These are phyloP conservation scores for Triplophysa bombifrons DNA, from an alignment of 2,797 vertebrate genomes.

Conservation along the genomic window DNA sequence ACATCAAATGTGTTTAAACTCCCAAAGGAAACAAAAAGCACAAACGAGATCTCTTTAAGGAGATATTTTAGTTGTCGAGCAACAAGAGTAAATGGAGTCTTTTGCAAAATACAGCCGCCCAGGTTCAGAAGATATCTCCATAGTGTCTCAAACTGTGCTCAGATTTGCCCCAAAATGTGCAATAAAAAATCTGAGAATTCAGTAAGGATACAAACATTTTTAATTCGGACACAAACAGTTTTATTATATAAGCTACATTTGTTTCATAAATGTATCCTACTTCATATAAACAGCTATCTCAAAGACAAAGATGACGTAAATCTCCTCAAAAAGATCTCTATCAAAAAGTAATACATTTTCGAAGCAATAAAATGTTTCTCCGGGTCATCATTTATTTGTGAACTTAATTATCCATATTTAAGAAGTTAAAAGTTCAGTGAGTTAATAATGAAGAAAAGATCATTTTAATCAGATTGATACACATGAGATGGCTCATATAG, in stretches of 20 bases:
- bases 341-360: not conserved
- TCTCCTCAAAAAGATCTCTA: not conserved
- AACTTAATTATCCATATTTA: slow-evolving; percentile 30
- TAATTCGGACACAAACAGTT: not conserved
- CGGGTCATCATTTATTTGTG: slow-evolving; percentile 6
- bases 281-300: not conserved
- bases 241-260: not conserved
- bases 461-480: not conserved
- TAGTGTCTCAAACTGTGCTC: not conserved
- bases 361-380: not conserved
- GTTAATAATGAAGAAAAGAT: not conserved
- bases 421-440: not conserved
- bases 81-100: not conserved
- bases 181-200: not conserved
- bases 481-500: not conserved
- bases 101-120: too few relatives aligned
- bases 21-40: not conserved
- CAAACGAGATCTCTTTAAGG: not conserved
- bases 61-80: too few relatives aligned
- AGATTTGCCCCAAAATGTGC: not conserved
- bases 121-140: not conserved
- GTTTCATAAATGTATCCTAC: not conserved
- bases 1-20: not conserved
- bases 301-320: not conserved
- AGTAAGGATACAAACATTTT: not conserved